phyloP scores from a whole-genome alignment of 2,797 vertebrate genomes.

The Pelodytes ibericus region DNA sequence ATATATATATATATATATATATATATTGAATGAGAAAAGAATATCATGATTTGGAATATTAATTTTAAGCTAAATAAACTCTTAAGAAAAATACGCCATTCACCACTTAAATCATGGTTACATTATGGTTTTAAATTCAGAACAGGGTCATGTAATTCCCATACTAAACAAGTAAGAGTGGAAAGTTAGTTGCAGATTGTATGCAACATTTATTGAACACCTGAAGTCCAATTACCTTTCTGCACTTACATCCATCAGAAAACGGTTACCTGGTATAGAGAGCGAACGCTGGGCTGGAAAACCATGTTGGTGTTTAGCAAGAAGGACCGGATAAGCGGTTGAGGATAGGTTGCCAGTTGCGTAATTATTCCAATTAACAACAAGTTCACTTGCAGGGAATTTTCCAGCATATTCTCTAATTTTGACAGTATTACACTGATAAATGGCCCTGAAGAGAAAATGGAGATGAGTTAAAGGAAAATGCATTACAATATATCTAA shows the following conservation, averaged over 20 bases:
- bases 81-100: too few species aligned
- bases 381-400: constrained; percentile 92
- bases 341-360: constrained; percentile 91
- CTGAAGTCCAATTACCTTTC: not conserved
- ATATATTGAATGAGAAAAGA: too few species aligned
- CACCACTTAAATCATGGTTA: too few species aligned
- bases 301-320: constrained; percentile 97
- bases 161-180: too few species aligned
- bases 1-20: too few species aligned
- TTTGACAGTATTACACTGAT: constrained; percentile 94
- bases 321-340: constrained; percentile 94
- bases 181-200: too few species aligned
- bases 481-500: too few species aligned
- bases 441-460: constrained; percentile 83
- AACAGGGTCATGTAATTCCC: too few species aligned
- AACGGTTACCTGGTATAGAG: constrained; percentile 88
- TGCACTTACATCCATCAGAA: not conserved
- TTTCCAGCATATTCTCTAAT: constrained; percentile 96
- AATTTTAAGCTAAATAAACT: too few species aligned
- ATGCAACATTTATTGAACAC: too few species aligned
- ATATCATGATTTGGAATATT: too few species aligned
- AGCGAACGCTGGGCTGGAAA: constrained; percentile 94
- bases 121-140: too few species aligned
- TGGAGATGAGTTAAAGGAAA: not conserved
- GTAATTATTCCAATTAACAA: constrained; percentile 93